A percentile compares a stretch with the other conserved stretches of the same genome.
Conservation (phyloP, 2,888 invertebrate genomes). For the Brachyptera risi region DNA sequence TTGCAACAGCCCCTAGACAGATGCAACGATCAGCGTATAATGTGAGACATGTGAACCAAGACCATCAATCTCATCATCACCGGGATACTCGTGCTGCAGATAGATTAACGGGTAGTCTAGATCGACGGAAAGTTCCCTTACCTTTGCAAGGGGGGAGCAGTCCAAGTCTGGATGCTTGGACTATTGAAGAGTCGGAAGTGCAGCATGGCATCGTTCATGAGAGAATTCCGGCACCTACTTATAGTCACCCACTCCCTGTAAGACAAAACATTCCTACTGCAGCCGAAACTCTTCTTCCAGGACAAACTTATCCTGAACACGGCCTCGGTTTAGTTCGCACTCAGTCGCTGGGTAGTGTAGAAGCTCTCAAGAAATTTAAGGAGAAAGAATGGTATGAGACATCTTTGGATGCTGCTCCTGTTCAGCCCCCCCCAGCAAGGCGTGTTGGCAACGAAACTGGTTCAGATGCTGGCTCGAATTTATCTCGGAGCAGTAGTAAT, state of each 20-base stretch:
- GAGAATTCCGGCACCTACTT: conserved; percentile 23
- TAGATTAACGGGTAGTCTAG: conserved; percentile 49
- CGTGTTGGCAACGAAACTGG: background rate
- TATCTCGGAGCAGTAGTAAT: conserved; percentile 29
- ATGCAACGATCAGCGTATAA: background rate
- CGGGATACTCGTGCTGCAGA: conserved; percentile 9
- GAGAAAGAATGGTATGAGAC: conserved; percentile 43
- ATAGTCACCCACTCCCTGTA: conserved; percentile 31
- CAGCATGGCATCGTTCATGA: conserved; percentile 2
- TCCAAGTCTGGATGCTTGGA: conserved; percentile 32
- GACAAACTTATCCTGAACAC: conserved; percentile 43
- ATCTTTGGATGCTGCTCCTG: conserved; percentile 41
- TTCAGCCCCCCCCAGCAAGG: background rate
- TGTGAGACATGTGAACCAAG: background rate
- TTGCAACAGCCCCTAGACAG: conserved; percentile 19
- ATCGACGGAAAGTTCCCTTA: conserved; percentile 45
- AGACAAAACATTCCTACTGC: conserved; percentile 34
- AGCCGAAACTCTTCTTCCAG: conserved; percentile 41
- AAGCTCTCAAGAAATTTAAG: conserved; percentile 36
- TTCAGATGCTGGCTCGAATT: conserved; percentile 23
- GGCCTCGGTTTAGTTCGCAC: conserved; percentile 46
- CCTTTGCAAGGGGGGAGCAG: conserved; percentile 27
- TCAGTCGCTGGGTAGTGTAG: conserved; percentile 57
- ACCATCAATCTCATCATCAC: background rate
- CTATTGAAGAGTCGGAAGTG: conserved; percentile 28